Base-by-base conservation (phyloP, 2,888 invertebrate genomes). In the Tachystola acroxantha region DNA sequence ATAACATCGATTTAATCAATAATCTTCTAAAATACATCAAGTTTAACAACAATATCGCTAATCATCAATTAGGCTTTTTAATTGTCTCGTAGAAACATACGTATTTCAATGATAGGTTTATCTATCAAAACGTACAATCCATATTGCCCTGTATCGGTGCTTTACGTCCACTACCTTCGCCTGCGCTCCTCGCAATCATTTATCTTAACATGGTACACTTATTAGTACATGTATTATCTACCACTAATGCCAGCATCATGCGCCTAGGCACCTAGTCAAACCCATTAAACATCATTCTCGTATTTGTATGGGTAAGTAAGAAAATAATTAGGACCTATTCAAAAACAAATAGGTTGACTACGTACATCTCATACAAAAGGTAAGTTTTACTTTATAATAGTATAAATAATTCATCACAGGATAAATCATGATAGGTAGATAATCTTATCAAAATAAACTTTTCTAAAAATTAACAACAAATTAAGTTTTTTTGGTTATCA, bases 21-120 rank as follows among this genome's bases (percentile, higher is more conserved):
- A 85, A 78, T 79, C 70, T 53, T 85, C 85, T 85, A 85, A 85
- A 86, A 85, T 85, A 86, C 85, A 85, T 75, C 80, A 75, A 85
- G 65, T 78, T 68, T 75, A 85, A 85, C 84, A 86, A 85, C 81
- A 80, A 79, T 77, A 66, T 66, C 48, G 53, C 73, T 75, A 77
- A 58, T 70, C 59, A 58, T 70, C 59, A 68, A 62, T 82, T 84
- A 82, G 82, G 79, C 81, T 62, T 64, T 53, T 64, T 68, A 71
- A 70, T 73, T 71, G 64, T 75, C 61, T 62, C 59, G 57, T 70
- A 70, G 62, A 70, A 69, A 70, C 60, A 64, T 71, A 75, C 66
- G 63, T 70, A 71, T 72, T 52, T 62, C 50, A 57, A 55, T 61
- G 54, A 58, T 57, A 53, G 40, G 52, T 38, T 28, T 26, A 34